A percentile compares a stretch with the other conserved stretches of the same genome.
Conservation (phyloP, 2,888 invertebrate genomes). For the Camponotus fellah region DNA sequence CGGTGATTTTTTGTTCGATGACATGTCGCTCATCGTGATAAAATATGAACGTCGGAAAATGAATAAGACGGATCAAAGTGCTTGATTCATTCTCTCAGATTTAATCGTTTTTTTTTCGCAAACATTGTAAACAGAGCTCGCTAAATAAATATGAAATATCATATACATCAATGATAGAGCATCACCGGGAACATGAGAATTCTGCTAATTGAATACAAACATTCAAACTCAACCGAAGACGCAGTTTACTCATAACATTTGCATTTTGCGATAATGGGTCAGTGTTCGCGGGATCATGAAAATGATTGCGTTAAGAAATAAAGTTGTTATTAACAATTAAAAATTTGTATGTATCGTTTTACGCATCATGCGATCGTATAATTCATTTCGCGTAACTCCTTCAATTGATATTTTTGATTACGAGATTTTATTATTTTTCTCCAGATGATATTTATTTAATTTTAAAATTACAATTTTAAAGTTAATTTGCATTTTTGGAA, state of each 20-base stretch:
- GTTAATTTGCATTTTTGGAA: not conserved
- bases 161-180: not conserved
- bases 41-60: not conserved
- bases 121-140: not conserved
- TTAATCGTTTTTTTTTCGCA: not conserved
- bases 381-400: not conserved
- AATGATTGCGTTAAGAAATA: conserved; percentile 20
- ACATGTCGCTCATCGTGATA: not conserved
- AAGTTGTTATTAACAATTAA: conserved; percentile 3
- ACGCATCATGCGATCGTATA: not conserved
- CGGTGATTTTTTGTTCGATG: not conserved
- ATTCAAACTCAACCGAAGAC: not conserved
- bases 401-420: not conserved
- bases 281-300: not conserved
- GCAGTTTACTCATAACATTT: not conserved
- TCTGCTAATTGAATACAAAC: conserved; percentile 16
- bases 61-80: not conserved
- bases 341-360: not conserved
- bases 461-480: not conserved
- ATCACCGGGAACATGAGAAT: not conserved
- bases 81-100: not conserved
- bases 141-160: not conserved
- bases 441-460: not conserved
- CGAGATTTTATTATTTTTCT: conserved; percentile 1
- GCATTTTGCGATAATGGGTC: not conserved